Evolutionary conservation across 2,888 invertebrate genomes (phyloP).

Genomic region (Philereme vetulata): DNA sequence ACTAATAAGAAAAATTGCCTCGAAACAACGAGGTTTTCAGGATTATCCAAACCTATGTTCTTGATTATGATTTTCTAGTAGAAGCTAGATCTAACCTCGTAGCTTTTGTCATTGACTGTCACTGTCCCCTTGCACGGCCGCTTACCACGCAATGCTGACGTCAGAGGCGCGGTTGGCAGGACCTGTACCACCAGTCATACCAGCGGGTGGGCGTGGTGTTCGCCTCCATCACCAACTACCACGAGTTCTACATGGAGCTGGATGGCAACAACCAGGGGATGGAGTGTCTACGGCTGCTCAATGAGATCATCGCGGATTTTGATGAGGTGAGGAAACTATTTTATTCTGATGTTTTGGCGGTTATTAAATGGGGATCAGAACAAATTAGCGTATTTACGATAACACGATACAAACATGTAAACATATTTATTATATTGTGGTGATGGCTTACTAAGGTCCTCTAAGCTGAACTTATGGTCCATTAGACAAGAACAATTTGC

Average conservation of each 20-base stretch:
- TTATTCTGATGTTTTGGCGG: neutral
- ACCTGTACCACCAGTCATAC: constrained; percentile 96
- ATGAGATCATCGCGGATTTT: constrained; percentile 97
- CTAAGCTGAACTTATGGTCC: too few relatives aligned
- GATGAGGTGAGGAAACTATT: constrained; percentile 87
- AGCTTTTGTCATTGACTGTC: constrained; percentile 47
- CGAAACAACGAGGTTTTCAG: neutral
- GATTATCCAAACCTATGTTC: neutral
- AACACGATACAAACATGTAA: too few relatives aligned
- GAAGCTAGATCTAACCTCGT: constrained; percentile 5
- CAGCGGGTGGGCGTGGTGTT: constrained; percentile 95
- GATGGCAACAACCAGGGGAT: constrained; percentile 96
- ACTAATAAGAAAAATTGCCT: neutral
- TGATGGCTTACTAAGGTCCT: too few relatives aligned
- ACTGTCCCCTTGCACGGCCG: constrained; percentile 37
- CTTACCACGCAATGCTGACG: constrained; percentile 40
- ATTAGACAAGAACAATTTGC: too few relatives aligned
- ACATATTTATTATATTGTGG: too few relatives aligned
- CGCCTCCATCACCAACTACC: constrained; percentile 96
- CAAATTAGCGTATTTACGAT: too few relatives aligned
- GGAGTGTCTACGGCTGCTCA: constrained; percentile 93
- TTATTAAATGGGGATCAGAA: too few relatives aligned
- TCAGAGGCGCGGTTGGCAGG: constrained; percentile 75
- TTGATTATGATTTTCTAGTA: neutral
- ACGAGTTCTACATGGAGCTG: constrained; percentile 96